A percentile compares a stretch with the other conserved stretches of the same genome.
phyloP scores from a whole-genome alignment of 2,797 vertebrate genomes.

The Chromis chromis region DNA sequence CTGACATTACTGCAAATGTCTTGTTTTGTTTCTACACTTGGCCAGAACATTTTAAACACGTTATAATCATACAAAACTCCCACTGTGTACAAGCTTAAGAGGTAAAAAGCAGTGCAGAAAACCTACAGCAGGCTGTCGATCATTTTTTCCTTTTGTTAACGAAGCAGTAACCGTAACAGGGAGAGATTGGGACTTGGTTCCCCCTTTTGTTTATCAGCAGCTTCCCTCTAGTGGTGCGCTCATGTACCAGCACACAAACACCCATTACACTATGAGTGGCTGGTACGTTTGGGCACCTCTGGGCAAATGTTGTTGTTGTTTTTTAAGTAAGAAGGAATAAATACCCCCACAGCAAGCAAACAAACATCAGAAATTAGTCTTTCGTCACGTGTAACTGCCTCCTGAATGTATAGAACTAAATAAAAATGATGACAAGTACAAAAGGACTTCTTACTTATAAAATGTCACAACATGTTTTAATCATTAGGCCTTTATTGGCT shows the following conservation, averaged over 20 bases:
- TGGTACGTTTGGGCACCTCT: not conserved
- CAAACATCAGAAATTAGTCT: too few species aligned
- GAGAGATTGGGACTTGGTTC: not conserved
- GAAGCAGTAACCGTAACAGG: not conserved
- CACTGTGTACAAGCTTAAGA: not conserved
- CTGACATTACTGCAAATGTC: not conserved
- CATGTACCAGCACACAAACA: conserved; percentile 17
- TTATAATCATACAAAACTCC: not conserved
- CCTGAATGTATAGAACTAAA: too few species aligned
- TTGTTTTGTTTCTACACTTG: not conserved
- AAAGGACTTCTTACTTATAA: too few species aligned
- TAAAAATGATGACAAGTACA: too few species aligned
- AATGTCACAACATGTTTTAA: too few species aligned
- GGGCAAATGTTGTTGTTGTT: too few species aligned
- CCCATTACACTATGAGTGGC: not conserved
- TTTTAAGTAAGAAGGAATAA: too few species aligned
- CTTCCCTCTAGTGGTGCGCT: conserved; percentile 62
- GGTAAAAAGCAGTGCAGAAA: not conserved
- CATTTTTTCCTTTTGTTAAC: not conserved
- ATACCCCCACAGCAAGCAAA: too few species aligned
- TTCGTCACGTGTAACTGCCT: too few species aligned
- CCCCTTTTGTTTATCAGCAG: conserved; percentile 25
- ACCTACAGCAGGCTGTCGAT: not conserved
- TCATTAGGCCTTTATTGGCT: too few species aligned
- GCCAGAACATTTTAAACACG: not conserved